Evolutionary conservation across 2,113 vertebrate species (phyloP), one percentile per base, ranked within the genome.

Genomic region (Mesembrinibis cayennensis): DNA sequence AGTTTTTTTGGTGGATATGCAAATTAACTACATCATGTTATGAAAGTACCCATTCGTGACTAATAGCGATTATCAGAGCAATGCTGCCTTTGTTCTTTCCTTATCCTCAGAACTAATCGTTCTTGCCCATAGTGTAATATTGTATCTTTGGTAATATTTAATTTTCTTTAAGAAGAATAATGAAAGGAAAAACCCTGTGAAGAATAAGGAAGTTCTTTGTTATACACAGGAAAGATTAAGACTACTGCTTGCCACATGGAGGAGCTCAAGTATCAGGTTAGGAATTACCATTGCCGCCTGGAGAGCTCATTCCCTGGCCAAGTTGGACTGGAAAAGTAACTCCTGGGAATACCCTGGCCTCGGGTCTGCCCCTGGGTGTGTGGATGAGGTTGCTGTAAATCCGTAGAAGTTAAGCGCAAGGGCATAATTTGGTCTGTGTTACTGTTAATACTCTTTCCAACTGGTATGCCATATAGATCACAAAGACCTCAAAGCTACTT

Each of bases 231-330:
- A 21, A 58, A 19, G 38, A 42, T 50, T 19, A 71, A 49, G 49
- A 65, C 85, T 69, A 3, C 34, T 36, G 27, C 8, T 89, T 66
- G 78, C 98, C 98, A 97, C 98, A 82, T 95, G 98, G 98, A 94
- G 98, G 98, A 91, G 97, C 98, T 97, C 98, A 84, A 96, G 97
- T 63, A 98, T 94, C 97, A 61, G 82, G 79, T 62, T 97, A 97
- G 74, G 91, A 97, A 95, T 93, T 74, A 32, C 50, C 62, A 6
- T 15, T 7, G 30, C 34, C 1, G 16, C 66, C 55, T 4, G 73
- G 8, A 10, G 22, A 30, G 38, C 47, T 86, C 29, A 2, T 86
- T 82, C 34, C 17, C 16, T 0, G 10, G 53, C 50, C 73, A 22
- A 53, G 1, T 2, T 17, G 69, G 4, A 4, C 12, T 17, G 87